These are phyloP conservation scores for Pica pica DNA, from an alignment of 2,113 vertebrate genomes.

Conservation along the genomic window DNA sequence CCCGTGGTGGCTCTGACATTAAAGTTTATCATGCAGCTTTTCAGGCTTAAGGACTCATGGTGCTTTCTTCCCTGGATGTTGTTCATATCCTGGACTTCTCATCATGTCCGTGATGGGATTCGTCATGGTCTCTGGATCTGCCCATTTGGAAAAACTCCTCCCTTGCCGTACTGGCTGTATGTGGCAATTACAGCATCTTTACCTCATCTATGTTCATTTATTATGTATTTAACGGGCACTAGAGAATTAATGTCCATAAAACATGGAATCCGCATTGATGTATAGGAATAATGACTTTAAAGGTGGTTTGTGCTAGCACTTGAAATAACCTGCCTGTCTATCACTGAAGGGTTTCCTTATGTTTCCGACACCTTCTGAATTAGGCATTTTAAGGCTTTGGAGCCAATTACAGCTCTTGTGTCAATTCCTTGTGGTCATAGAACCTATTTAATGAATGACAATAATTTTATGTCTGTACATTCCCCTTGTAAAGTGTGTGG, in stretches of 20 bases:
- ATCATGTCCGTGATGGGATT: conserved; percentile 89
- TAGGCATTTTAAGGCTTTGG: not conserved
- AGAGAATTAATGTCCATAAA: conserved; percentile 90
- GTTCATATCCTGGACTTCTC: conserved; percentile 90
- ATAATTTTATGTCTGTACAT: not conserved
- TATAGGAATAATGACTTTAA: conserved; percentile 67
- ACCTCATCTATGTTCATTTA: conserved; percentile 89
- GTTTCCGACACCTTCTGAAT: not conserved
- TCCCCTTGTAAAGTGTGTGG: not conserved
- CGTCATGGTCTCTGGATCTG: conserved; percentile 94
- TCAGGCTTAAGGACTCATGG: conserved; percentile 90
- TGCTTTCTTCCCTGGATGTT: conserved; percentile 96
- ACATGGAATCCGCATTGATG: conserved; percentile 87
- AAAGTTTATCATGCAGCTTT: conserved; percentile 84
- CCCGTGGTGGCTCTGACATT: conserved; percentile 82
- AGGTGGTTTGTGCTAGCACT: not conserved
- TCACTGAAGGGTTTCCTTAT: not conserved
- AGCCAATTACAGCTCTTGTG: not conserved
- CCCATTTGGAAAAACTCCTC: conserved; percentile 89
- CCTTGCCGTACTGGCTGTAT: conserved; percentile 92
- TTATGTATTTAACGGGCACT: conserved; percentile 93
- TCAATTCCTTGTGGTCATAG: not conserved
- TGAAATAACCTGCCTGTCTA: not conserved
- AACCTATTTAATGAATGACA: not conserved
- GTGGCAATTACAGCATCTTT: conserved; percentile 88